Evolutionary conservation across 2,113 vertebrate species (phyloP).

Genomic region (Centrocercus urophasianus): DNA sequence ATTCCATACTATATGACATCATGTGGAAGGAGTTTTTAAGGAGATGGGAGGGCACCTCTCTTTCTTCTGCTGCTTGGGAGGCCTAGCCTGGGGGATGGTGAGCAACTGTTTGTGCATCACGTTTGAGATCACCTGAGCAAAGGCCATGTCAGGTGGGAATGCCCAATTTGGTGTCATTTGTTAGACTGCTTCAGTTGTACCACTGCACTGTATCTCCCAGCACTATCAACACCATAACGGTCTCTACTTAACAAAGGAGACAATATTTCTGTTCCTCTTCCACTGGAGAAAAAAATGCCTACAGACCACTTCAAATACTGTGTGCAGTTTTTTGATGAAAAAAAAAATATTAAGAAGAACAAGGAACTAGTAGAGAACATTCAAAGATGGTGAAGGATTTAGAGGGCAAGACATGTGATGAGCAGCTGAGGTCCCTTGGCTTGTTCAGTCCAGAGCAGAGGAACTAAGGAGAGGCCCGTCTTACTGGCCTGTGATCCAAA

Average conservation of each 20-base stretch:
- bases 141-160: not conserved
- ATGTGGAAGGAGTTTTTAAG: no score
- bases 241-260: not conserved
- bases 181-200: not conserved
- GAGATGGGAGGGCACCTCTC: no score
- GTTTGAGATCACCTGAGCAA: not conserved
- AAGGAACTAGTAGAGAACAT: not conserved
- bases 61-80: no score
- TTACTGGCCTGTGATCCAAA: no score
- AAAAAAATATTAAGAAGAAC: not conserved
- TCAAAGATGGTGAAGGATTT: not conserved
- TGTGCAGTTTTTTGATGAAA: no score
- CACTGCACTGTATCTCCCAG: not conserved
- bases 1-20: no score
- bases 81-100: not conserved
- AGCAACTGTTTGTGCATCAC: no score
- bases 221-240: not conserved
- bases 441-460: not conserved
- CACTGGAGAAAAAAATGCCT: not conserved
- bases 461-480: not conserved
- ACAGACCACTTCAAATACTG: not conserved
- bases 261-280: not conserved
- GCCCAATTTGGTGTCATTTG: not conserved
- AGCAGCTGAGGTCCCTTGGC: not conserved
- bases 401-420: not conserved